Percentiles rank a stretch among this genome's conserved stretches.
These are phyloP conservation scores for Xestobium rufovillosum DNA, from an alignment of 2,888 invertebrate genomes.

Conservation along the genomic window DNA sequence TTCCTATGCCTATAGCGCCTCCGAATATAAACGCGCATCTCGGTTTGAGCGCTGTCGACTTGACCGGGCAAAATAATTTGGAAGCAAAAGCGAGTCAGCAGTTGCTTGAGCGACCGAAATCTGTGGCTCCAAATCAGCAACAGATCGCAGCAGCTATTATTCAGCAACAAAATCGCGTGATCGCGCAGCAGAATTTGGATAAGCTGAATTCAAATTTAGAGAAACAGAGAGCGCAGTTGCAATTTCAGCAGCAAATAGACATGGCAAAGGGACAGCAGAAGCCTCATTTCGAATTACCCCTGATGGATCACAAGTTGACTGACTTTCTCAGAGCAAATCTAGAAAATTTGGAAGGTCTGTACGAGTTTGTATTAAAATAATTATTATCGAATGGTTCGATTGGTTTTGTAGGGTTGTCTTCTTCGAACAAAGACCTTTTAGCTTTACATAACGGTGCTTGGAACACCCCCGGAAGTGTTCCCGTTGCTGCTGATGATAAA, in stretches of 20 bases:
- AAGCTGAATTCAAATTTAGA: conserved; percentile 50
- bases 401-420: conserved; percentile 32
- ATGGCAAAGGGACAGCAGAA: conserved; percentile 35
- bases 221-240: conserved; percentile 49
- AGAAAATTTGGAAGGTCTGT: conserved; percentile 58
- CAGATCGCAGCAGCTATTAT: conserved; percentile 56
- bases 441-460: conserved; percentile 64
- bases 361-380: conserved; percentile 13
- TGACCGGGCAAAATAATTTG: conserved; percentile 36
- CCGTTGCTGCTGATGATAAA: conserved; percentile 34
- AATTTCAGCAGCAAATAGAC: conserved; percentile 38
- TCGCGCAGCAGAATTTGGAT: conserved; percentile 56
- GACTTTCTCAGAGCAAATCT: conserved; percentile 67
- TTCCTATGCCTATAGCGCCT: no score
- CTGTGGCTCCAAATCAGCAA: conserved; percentile 47
- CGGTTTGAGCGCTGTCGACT: conserved; percentile 38
- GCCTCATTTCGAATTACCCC: conserved; percentile 40
- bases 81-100: conserved; percentile 33
- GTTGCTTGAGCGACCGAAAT: conserved; percentile 38
- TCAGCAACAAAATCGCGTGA: conserved; percentile 55
- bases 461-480: conserved; percentile 36
- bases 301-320: conserved; percentile 58
- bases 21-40: conserved; percentile 33
- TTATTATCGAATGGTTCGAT: conserved; percentile 36
- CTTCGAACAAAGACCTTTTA: conserved; percentile 55